Evolutionary conservation across 2,797 vertebrate genomes (phyloP), one percentile per base, ranked within the genome.

Genomic region (Dendrocincla tyrannina): DNA sequence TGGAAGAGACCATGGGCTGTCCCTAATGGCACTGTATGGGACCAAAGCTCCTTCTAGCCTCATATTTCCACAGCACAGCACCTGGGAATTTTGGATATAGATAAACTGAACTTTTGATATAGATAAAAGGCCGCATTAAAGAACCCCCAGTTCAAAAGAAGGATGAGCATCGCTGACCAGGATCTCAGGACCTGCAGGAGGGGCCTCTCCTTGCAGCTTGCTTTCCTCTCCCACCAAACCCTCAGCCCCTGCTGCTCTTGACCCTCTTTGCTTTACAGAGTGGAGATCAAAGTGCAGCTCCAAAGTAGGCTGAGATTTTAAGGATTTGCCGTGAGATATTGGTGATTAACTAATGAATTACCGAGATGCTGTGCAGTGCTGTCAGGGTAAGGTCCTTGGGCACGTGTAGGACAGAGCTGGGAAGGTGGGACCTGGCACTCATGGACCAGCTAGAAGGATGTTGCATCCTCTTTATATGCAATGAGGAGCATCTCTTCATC

Each of bases 61-160:
- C 15, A 0, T 2, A 0, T 18, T 67, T 22, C 63, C 49, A 10
- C 19, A 75, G 37, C 66, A 42, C 24, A 24, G 22, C 0, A 0
- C 24, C 69, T 49, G 17, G 75, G 28, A 78, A 18, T n/a, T 5
- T 39, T 39, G 37, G 35, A 35, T 35, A 35, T 35, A 35, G 35
- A 35, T 35, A 0, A 72, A 81, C 22, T 37, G 46, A 60, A 39
- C 55, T 47, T 74, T 19, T 23, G 28, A 35, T 5, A 53, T 0
- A 62, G 33, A 8, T 14, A 18, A 62, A 76, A 72, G 6, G 5
- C 55, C 49, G 32, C 52, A 47, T 39, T 35, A 37, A 52, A 13
- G 10, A 76, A 33, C 14, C 5, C 9, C 30, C 23, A 6, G 22
- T 16, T 56, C 11, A 44, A 49, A 46, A 39, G 33, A 30, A 70